Evolutionary conservation across 2,113 vertebrate species (phyloP), one percentile per base, ranked within the genome.

Genomic region (Thalassarche chlororhynchos): DNA sequence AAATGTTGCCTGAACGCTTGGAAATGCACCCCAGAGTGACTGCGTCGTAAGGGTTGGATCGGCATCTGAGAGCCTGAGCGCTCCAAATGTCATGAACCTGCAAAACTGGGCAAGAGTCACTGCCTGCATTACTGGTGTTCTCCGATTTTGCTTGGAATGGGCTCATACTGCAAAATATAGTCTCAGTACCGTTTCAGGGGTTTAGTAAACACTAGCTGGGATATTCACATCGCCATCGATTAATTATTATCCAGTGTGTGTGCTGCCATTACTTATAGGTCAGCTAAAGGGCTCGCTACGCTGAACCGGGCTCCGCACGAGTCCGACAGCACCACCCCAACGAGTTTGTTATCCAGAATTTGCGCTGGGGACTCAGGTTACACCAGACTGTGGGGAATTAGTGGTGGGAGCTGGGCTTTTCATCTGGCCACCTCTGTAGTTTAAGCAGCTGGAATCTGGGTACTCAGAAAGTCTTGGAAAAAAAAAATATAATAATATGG

Each of bases 261-360:
- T 11, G 9, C 8, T 64, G n/a, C 23, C n/a, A 4, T 25, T 51
- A 28, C 23, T 69, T 54, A 31, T 0, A 52, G 31, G 32, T 46
- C 16, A 80, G 19, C 14, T 42, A 36, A 84, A 80, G 15, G 15
- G 23, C 31, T 76, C 4, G 2, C 18, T 74, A 2, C 7, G 28
- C 31, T 49, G 21, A 76, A 11, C 16, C 0, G 4, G 31, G 25
- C 32, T 47, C 54, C 38, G 13, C 23, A 8, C 1, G 1, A 11
- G 5, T 14, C 44, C 6, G 1, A 42, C 47, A 51, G 44, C 75
- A 40, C 28, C n/a, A 19, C 8, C 4, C 16, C 31, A 19, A 89
- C 46, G 34, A 5, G 8, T 40, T 14, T 49, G 7, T 36, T 64
- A 19, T 5, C 5, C 72, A 32, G 28, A 68, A 54, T 28, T 23